phyloP scores from a whole-genome alignment of 2,888 invertebrate species.

The Empis stercorea region DNA sequence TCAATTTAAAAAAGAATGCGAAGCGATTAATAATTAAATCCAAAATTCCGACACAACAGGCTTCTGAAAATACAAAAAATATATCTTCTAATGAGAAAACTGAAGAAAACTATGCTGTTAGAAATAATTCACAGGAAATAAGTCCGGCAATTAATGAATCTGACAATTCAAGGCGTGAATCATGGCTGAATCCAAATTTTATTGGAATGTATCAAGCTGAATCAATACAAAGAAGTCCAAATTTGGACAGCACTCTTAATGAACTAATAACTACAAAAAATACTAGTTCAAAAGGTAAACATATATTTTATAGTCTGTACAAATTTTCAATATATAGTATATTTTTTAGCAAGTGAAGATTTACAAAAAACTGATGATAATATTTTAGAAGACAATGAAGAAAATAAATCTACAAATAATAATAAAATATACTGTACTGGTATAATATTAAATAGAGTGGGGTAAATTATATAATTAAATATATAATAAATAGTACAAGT shows the following conservation, averaged over 20 bases:
- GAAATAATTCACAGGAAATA: constrained; percentile 4
- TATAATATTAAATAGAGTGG: constrained; percentile 59
- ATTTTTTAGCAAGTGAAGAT: constrained; percentile 14
- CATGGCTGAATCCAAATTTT: constrained; percentile 33
- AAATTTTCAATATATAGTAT: no score
- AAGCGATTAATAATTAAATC: constrained; percentile 63
- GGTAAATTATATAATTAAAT: constrained; percentile 26
- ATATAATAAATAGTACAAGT: no score
- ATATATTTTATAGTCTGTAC: no score
- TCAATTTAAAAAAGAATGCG: constrained; percentile 47
- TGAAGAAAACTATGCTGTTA: background rate
- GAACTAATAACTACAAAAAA: constrained; percentile 20
- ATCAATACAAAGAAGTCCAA: constrained; percentile 16
- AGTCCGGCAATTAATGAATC: constrained; percentile 8
- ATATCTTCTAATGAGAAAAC: constrained; percentile 9
- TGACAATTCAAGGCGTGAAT: constrained; percentile 25
- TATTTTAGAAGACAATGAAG: constrained; percentile 16
- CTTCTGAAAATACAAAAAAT: background rate
- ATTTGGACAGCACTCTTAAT: constrained; percentile 27
- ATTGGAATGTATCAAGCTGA: constrained; percentile 15
- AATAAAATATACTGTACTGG: constrained; percentile 40
- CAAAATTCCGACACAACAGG: constrained; percentile 21
- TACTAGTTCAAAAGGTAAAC: constrained; percentile 15
- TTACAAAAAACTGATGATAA: constrained; percentile 19
- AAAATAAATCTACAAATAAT: constrained; percentile 37